phyloP scores from a whole-genome alignment of 1,140 invertebrate genomes.

The Drosophila mauritiana region DNA sequence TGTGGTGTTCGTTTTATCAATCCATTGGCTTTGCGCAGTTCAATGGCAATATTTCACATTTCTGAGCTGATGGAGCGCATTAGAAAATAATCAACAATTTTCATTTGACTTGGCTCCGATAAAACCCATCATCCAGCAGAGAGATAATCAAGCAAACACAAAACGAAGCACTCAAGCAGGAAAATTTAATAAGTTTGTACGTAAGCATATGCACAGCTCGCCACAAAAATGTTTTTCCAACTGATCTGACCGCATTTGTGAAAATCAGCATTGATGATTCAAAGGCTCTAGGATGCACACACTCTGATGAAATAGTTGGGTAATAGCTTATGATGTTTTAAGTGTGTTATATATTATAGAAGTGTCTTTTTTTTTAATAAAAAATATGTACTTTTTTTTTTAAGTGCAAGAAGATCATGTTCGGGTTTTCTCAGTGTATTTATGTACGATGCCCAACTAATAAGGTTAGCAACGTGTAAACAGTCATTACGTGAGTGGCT shows the following conservation, averaged over 20 bases:
- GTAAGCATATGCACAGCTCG: slow-evolving; percentile 12
- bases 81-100: slow-evolving; percentile 66
- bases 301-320: too few relatives aligned
- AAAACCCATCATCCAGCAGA: slow-evolving; percentile 11
- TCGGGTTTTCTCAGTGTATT: background rate
- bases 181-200: slow-evolving; percentile 75
- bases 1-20: background rate
- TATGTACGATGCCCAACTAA: slow-evolving; percentile 36
- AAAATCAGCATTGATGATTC: slow-evolving; percentile 10
- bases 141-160: slow-evolving; percentile 31
- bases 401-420: background rate
- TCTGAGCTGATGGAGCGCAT: slow-evolving; percentile 36
- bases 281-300: too few relatives aligned
- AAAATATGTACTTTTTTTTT: too few relatives aligned
- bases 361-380: too few relatives aligned
- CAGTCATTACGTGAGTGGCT: slow-evolving; percentile 33
- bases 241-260: slow-evolving; percentile 50
- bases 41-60: slow-evolving; percentile 35
- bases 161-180: slow-evolving; percentile 53
- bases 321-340: too few relatives aligned
- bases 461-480: slow-evolving; percentile 37
- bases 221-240: background rate
- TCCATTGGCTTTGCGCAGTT: background rate
- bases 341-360: background rate
- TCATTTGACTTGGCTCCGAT: slow-evolving; percentile 64